Base-by-base conservation (phyloP, 2,888 invertebrate genomes). In the Coenonympha arcania region DNA sequence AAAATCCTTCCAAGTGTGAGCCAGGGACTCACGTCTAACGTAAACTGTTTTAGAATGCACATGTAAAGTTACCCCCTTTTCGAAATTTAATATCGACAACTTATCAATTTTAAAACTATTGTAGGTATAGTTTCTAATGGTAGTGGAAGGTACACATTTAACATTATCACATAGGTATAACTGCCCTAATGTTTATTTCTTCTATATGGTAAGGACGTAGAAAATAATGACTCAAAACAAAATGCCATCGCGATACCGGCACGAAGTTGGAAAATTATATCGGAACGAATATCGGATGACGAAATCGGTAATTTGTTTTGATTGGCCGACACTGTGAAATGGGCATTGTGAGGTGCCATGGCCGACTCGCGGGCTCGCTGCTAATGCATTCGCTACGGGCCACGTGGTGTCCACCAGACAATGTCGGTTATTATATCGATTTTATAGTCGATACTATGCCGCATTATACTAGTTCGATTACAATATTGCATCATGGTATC, bases 221-320 rank as follows among this genome's bases (percentile, higher is more conserved):
- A 40, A 16, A 26, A 40, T 26, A 40, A 40, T 33, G 16, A 33
- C 16, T 15, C 15, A 15, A 39, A 42, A 42, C 31, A 44, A 44
- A 44, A 34, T 24, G 34, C 34, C 60, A 57, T 58, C 52, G 57
- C 57, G 57, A 74, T 76, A 70, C 44, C 20, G 64, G 63, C 68
- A 74, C 71, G 70, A 74, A 64, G 62, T 53, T 56, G 62, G 68
- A 61, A 76, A 79, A 84, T 83, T 72, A 77, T 77, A 79, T 79
- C 74, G 80, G 79, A 81, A 79, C 81, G 82, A 81, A 82, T 82
- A 69, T 69, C 65, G 71, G 72, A 77, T 76, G 74, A 71, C 68
- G 68, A 73, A 79, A 83, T 81, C 70, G 69, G 73, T 74, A 74
- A 80, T 75, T 72, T 71, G 72, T 73, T 74, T 76, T 66, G 76